These are phyloP conservation scores for Piprites chloris DNA, from an alignment of 2,113 vertebrate species.

Conservation along the genomic window DNA sequence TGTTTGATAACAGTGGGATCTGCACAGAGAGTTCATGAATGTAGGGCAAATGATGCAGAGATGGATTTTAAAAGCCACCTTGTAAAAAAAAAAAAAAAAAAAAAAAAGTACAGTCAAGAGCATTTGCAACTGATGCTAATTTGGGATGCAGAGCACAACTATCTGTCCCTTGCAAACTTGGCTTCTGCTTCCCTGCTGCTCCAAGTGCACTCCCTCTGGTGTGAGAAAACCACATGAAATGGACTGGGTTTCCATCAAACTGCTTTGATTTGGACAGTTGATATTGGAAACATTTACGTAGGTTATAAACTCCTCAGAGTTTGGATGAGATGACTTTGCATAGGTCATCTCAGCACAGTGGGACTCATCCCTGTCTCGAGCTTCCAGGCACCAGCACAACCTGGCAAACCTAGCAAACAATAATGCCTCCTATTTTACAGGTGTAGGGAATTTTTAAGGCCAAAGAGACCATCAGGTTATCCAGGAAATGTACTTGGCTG, in stretches of 20 bases:
- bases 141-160: not conserved
- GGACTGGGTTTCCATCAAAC: not conserved
- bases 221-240: not conserved
- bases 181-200: not conserved
- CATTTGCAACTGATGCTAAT: not conserved
- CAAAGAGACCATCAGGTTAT: not conserved
- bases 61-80: not conserved
- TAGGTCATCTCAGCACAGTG: too few species aligned
- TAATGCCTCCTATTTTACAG: not conserved
- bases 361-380: not conserved
- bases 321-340: rapidly evolving
- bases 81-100: not conserved
- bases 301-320: not conserved
- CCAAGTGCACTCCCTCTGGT: rapidly evolving
- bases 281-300: rapidly evolving
- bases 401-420: too few species aligned
- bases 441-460: not conserved
- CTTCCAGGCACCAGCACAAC: not conserved
- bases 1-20: not conserved
- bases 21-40: not conserved
- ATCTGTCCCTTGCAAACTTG: not conserved
- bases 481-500: not conserved
- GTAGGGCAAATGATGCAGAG: not conserved
- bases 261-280: not conserved
- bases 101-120: not conserved